These are phyloP conservation scores for Apis laboriosa DNA, from an alignment of 1,140 invertebrate species.

Conservation along the genomic window DNA sequence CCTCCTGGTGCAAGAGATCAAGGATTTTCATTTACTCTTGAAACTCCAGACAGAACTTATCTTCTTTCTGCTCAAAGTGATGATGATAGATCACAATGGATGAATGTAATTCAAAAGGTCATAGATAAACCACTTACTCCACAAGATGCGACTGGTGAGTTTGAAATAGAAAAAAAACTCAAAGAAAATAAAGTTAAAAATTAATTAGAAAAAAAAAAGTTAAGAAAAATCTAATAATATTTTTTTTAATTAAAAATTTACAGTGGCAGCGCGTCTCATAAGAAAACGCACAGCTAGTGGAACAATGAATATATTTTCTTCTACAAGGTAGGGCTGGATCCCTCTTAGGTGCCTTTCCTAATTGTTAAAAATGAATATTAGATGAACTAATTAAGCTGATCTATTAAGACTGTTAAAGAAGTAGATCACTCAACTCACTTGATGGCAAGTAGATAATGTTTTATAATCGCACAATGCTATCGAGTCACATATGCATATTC, in stretches of 20 bases:
- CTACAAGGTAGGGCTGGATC: slow-evolving; percentile 78
- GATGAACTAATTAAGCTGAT: slow-evolving; percentile 59
- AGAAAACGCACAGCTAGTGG: slow-evolving; percentile 87
- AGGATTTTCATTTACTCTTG: slow-evolving; percentile 92
- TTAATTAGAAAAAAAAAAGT: not conserved
- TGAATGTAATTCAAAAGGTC: slow-evolving; percentile 88
- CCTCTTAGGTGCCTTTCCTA: slow-evolving; percentile 72
- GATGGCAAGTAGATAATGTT: slow-evolving; percentile 41
- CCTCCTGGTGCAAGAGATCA: slow-evolving; percentile 87
- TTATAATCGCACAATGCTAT: slow-evolving; percentile 55
- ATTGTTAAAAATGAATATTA: slow-evolving; percentile 66
- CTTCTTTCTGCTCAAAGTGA: slow-evolving; percentile 90
- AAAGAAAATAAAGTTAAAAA: not conserved
- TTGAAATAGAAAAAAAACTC: slow-evolving; percentile 9
- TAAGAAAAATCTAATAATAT: slow-evolving; percentile 14
- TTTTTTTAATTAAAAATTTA: slow-evolving; percentile 73
- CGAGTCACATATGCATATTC: slow-evolving; percentile 47
- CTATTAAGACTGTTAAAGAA: slow-evolving; percentile 29
- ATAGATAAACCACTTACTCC: slow-evolving; percentile 88
- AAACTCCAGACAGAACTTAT: slow-evolving; percentile 91
- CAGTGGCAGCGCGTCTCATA: slow-evolving; percentile 87
- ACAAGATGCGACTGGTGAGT: slow-evolving; percentile 90
- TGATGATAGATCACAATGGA: slow-evolving; percentile 91
- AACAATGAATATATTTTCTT: slow-evolving; percentile 87
- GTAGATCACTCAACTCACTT: slow-evolving; percentile 32